phyloP scores from a whole-genome alignment of 1,140 invertebrate genomes.

The Drosophila orena region DNA sequence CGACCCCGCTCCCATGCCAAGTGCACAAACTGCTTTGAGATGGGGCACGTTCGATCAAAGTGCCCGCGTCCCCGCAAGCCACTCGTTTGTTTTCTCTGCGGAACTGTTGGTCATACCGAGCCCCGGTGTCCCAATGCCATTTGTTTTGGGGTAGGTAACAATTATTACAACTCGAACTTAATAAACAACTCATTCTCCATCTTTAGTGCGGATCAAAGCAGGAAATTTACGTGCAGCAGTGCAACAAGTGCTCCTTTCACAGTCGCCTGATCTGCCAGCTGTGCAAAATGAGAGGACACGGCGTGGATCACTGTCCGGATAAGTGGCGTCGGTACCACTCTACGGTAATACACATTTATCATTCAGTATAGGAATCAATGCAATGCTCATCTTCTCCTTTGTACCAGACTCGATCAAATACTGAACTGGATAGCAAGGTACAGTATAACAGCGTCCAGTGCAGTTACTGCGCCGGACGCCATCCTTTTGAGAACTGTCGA shows the following conservation, averaged over 20 bases:
- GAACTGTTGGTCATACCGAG: slow-evolving; percentile 87
- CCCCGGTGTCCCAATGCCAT: slow-evolving; percentile 88
- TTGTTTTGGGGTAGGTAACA: slow-evolving; percentile 87
- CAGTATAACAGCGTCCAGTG: slow-evolving; percentile 86
- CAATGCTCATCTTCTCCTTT: neutral
- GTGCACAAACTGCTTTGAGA: slow-evolving; percentile 87
- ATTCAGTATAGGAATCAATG: neutral
- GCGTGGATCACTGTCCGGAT: slow-evolving; percentile 87
- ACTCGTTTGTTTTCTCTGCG: slow-evolving; percentile 88
- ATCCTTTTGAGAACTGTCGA: slow-evolving; percentile 86
- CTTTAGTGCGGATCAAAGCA: slow-evolving; percentile 88
- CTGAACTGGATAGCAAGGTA: slow-evolving; percentile 75
- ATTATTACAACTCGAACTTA: neutral
- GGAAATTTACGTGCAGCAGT: slow-evolving; percentile 86
- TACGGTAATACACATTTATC: slow-evolving; percentile 86
- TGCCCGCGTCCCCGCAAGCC: slow-evolving; percentile 85
- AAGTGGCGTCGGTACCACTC: slow-evolving; percentile 89
- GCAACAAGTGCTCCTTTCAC: slow-evolving; percentile 87
- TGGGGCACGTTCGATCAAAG: slow-evolving; percentile 86
- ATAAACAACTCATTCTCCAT: neutral
- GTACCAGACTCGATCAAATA: slow-evolving; percentile 84
- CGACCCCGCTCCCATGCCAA: slow-evolving; percentile 78
- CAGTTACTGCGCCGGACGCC: slow-evolving; percentile 87
- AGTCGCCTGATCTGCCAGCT: slow-evolving; percentile 85
- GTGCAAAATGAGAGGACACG: slow-evolving; percentile 87